Conservation (phyloP, 2,113 vertebrate species). For the cat (Felis catus) region DNA sequence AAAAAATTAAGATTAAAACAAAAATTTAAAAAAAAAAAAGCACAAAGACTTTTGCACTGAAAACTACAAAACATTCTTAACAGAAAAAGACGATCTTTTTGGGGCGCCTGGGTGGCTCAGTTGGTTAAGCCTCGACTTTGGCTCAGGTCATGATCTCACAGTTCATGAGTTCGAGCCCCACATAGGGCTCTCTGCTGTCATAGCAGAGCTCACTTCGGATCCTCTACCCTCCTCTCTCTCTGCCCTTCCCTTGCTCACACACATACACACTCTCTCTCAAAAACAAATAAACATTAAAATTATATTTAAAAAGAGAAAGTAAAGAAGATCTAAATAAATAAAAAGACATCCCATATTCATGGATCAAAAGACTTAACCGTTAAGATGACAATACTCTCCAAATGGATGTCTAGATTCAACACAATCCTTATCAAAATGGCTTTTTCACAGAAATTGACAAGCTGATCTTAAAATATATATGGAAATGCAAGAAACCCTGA, state of each 20-base stretch:
- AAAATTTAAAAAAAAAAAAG: too few relatives aligned
- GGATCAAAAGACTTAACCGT: not conserved
- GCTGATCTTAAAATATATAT: not conserved
- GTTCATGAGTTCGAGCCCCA: too few relatives aligned
- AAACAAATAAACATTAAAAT: too few relatives aligned
- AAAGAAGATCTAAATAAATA: not conserved
- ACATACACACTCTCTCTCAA: too few relatives aligned
- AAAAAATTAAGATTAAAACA: too few relatives aligned
- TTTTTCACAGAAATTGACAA: constrained; percentile 38
- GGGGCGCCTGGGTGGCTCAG: too few relatives aligned
- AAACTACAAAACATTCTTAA: constrained; percentile 1
- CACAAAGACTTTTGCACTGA: not conserved
- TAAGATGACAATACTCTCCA: constrained; percentile 1
- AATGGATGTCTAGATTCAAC: not conserved
- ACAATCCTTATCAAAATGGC: not conserved
- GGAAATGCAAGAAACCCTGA: not conserved
- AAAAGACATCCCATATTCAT: not conserved
- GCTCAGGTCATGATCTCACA: too few relatives aligned
- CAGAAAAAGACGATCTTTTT: not conserved
- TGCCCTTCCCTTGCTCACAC: too few relatives aligned
- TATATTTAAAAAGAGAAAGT: not conserved
- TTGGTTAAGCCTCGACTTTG: too few relatives aligned
- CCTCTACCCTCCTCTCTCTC: too few relatives aligned
- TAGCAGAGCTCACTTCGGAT: too few relatives aligned
- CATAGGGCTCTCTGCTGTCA: too few relatives aligned